These are phyloP conservation scores for Eupeodes latifasciatus DNA, from an alignment of 2,888 invertebrate species.

Conservation along the genomic window DNA sequence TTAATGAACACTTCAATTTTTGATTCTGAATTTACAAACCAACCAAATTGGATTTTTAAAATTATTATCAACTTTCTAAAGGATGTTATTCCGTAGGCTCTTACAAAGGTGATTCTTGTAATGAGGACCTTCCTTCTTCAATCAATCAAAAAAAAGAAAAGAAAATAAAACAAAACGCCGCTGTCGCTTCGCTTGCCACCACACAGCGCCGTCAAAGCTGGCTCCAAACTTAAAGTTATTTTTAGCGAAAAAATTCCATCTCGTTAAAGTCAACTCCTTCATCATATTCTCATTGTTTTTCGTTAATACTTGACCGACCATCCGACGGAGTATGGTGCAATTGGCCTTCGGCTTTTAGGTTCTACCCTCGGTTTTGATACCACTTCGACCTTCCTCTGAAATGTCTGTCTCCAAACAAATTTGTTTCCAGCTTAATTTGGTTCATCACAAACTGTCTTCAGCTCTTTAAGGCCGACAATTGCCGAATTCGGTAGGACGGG, in stretches of 20 bases:
- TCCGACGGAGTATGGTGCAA: not conserved
- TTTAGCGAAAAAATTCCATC: slow-evolving; percentile 15
- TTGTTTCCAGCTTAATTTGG: slow-evolving; percentile 25
- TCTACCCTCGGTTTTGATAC: not conserved
- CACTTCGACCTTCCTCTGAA: slow-evolving; percentile 31
- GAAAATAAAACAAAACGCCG: too few species aligned
- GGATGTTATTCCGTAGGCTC: not conserved
- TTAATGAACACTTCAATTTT: not conserved
- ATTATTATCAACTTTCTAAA: not conserved
- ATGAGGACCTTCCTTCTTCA: not conserved
- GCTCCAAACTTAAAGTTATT: not conserved
- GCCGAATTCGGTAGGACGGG: slow-evolving; percentile 26
- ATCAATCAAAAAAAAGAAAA: too few species aligned
- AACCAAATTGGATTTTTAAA: not conserved
- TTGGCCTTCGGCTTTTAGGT: slow-evolving; percentile 40
- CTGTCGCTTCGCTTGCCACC: too few species aligned
- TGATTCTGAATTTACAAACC: not conserved
- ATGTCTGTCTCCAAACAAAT: slow-evolving; percentile 33
- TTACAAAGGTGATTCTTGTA: slow-evolving; percentile 12
- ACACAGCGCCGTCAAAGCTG: not conserved
- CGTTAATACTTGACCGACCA: slow-evolving; percentile 1
- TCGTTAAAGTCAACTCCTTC: slow-evolving; percentile 40
- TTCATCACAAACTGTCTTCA: slow-evolving; percentile 4
- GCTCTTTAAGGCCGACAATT: not conserved
- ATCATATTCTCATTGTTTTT: slow-evolving; percentile 36